Base-by-base conservation (phyloP, 2,888 invertebrate genomes). In the Lycophotia porphyrea region DNA sequence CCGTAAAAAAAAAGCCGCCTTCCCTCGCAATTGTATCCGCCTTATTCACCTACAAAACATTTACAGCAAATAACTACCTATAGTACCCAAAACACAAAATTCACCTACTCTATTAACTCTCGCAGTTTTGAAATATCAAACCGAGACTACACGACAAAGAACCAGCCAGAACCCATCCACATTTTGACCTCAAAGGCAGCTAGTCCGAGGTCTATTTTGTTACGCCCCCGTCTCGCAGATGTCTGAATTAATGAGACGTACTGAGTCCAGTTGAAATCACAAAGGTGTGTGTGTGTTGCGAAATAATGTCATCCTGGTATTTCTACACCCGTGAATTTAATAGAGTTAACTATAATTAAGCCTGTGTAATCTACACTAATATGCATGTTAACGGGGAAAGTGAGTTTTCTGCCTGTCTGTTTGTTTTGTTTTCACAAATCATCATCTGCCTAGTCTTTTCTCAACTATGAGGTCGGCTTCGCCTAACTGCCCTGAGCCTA, bases 201-300 rank as follows among this genome's bases (percentile, higher is more conserved):
- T 74, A 58, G 58, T 42, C 71, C 31, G 69, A 55, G 66, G 34
- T 70, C 69, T 74, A 71, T 81, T 84, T 78, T 75, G 74, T 67
- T 81, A 75, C 69, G 60, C 47, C 36, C 36, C 21, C 24, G 68
- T 58, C 36, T 69, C 47, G 71, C 27, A 31, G 5, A 31, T 44
- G 36, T 61, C 67, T 11, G 66, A 71, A 82, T 73, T 77, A 85
- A 78, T 71, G 70, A 55, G 60, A 72, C 82, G 49, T 18, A 52
- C 70, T 65, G 42, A 66, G 75, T 74, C 63, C 69, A 61, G 82
- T 78, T 85, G 83, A 75, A 72, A 82, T 82, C 60, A 85, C 82
- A 82, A 84, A 75, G 71, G 81, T 42, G 52, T 44, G 49, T 49
- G 15, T 58, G 9, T 60, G 71, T 73, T 73, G 77, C 71, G 39